Evolutionary conservation across 2,888 invertebrate species (phyloP).

Genomic region (Erynnis tages): DNA sequence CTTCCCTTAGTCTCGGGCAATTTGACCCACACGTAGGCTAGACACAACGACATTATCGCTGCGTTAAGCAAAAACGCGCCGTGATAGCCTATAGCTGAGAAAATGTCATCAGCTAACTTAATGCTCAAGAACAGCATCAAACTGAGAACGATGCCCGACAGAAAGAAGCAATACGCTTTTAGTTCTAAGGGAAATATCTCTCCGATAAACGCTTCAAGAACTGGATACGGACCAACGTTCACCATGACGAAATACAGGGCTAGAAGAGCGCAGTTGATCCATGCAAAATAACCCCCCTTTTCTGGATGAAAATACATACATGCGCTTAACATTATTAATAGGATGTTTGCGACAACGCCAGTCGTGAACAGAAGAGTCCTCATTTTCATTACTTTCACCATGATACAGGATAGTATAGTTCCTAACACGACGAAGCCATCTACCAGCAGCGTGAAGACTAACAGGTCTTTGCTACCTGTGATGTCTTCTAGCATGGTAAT

Average conservation of each 20-base stretch:
- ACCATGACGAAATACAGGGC: slow-evolving; percentile 36
- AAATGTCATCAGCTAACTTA: slow-evolving; percentile 34
- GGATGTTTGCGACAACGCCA: slow-evolving; percentile 29
- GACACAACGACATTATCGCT: slow-evolving; percentile 32
- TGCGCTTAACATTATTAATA: slow-evolving; percentile 25
- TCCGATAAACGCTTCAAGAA: slow-evolving; percentile 37
- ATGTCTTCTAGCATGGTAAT: slow-evolving; percentile 35
- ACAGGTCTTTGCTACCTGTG: slow-evolving; percentile 31
- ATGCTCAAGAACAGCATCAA: slow-evolving; percentile 36
- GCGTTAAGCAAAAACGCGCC: slow-evolving; percentile 41
- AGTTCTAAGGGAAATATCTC: slow-evolving; percentile 42
- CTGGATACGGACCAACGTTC: slow-evolving; percentile 38
- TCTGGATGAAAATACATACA: slow-evolving; percentile 31
- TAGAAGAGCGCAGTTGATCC: slow-evolving; percentile 33
- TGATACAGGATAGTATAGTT: slow-evolving; percentile 26
- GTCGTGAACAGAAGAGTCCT: slow-evolving; percentile 29
- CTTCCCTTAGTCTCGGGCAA: slow-evolving; percentile 44
- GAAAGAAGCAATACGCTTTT: slow-evolving; percentile 34
- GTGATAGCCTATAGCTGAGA: slow-evolving; percentile 37
- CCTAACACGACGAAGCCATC: slow-evolving; percentile 33
- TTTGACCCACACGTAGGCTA: slow-evolving; percentile 37
- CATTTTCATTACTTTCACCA: slow-evolving; percentile 31
- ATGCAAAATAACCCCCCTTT: slow-evolving; percentile 21
- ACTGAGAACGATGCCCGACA: slow-evolving; percentile 33
- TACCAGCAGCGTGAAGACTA: slow-evolving; percentile 31